These are phyloP conservation scores for Psylliodes chrysocephalus DNA, from an alignment of 2,888 invertebrate species.

Conservation along the genomic window DNA sequence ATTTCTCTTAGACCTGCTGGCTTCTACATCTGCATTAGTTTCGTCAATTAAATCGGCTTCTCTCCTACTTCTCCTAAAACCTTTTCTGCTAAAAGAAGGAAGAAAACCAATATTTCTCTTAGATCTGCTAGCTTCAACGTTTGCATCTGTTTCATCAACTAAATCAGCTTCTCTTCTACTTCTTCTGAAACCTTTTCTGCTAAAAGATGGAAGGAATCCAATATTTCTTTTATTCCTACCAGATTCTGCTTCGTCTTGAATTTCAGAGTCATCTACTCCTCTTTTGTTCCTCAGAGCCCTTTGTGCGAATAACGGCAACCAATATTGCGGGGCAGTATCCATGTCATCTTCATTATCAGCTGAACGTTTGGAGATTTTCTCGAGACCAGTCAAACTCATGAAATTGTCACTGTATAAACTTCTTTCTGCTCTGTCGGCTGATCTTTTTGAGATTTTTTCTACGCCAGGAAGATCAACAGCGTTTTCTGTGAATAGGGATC, in stretches of 20 bases:
- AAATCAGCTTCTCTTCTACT: constrained; percentile 25
- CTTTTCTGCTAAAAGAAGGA: constrained; percentile 35
- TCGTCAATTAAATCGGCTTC: constrained; percentile 25
- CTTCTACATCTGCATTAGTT: constrained; percentile 4
- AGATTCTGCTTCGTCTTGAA: constrained; percentile 3
- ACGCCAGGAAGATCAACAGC: constrained; percentile 31
- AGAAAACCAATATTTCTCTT: constrained; percentile 33
- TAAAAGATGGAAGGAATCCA: constrained; percentile 38
- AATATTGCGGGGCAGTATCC: constrained; percentile 23
- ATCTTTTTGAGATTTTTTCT: constrained; percentile 39
- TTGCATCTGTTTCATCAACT: constrained; percentile 12
- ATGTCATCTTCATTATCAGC: constrained; percentile 26
- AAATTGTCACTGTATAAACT: constrained; percentile 20
- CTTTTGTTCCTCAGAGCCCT: constrained; percentile 27
- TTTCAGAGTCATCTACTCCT: constrained; percentile 9
- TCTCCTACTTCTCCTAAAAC: constrained; percentile 32
- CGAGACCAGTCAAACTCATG: constrained; percentile 28
- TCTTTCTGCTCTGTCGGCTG: constrained; percentile 21
- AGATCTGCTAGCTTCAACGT: constrained; percentile 8
- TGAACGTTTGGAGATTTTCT: constrained; percentile 41
- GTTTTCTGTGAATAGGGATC: constrained; percentile 31
- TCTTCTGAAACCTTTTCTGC: constrained; percentile 36
- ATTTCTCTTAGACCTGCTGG: constrained; percentile 25
- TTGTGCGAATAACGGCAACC: constrained; percentile 33
- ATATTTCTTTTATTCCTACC: constrained; percentile 29